These are phyloP conservation scores for Drosophila cognata DNA, from an alignment of 2,888 invertebrate genomes.

Conservation along the genomic window DNA sequence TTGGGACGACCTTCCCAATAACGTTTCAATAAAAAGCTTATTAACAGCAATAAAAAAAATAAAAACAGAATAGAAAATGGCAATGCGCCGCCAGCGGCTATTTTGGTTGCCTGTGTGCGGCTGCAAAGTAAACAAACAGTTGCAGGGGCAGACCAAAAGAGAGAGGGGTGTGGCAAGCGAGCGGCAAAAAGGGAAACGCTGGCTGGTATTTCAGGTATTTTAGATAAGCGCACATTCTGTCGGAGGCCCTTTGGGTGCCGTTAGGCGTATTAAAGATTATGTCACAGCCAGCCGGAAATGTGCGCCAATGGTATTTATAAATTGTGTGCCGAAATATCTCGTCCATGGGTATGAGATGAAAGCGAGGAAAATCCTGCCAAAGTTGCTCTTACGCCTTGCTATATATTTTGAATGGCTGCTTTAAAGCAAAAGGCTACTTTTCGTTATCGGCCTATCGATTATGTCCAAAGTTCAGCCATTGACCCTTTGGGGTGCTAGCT, in stretches of 20 bases:
- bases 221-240: conserved; percentile 46
- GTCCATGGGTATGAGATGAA: conserved; percentile 7
- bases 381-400: conserved; percentile 1
- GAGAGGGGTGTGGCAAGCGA: accelerated
- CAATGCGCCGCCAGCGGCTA: conserved; percentile 29
- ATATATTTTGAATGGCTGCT: conserved; percentile 14
- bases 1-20: conserved; percentile 42
- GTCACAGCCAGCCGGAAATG: conserved; percentile 57
- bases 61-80: conserved; percentile 3
- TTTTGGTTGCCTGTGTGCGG: conserved; percentile 33
- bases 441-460: conserved; percentile 22
- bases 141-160: neutral
- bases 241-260: conserved; percentile 7
- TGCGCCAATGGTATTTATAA: conserved; percentile 58
- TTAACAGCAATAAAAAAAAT: conserved; percentile 14
- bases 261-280: conserved; percentile 55
- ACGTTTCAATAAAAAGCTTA: conserved; percentile 51
- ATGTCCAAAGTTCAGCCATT: conserved; percentile 17
- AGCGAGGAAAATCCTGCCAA: neutral
- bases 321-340: conserved; percentile 51
- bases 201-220: conserved; percentile 53
- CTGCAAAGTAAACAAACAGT: conserved; percentile 48
- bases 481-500: neutral
- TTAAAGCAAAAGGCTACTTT: conserved; percentile 12
- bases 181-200: conserved; percentile 12